phyloP scores from a whole-genome alignment of 2,113 vertebrate genomes.

The Clarias magur region DNA sequence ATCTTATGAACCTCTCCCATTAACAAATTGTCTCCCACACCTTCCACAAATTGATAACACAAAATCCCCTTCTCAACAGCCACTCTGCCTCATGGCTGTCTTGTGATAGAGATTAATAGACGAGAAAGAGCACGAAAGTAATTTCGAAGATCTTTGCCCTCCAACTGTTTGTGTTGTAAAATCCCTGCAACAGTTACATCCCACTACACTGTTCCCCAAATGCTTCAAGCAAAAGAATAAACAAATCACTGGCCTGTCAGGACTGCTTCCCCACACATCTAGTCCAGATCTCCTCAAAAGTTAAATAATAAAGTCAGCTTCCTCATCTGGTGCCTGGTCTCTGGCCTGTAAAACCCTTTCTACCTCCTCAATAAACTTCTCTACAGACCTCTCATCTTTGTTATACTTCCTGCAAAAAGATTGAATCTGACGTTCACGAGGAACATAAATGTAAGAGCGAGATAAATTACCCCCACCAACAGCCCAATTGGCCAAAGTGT shows the following conservation, averaged over 20 bases:
- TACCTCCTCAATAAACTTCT: constrained; percentile 40
- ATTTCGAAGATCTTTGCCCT: constrained; percentile 24
- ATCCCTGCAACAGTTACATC: background rate
- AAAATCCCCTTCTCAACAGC: background rate
- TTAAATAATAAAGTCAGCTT: constrained; percentile 37
- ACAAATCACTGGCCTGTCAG: constrained; percentile 9
- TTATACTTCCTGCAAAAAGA: constrained; percentile 30
- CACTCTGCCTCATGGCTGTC: background rate
- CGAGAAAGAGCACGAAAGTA: constrained; percentile 35
- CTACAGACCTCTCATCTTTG: constrained; percentile 34
- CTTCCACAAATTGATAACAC: constrained; percentile 35
- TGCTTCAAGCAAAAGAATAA: constrained; percentile 15
- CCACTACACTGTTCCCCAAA: constrained; percentile 28
- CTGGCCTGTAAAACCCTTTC: constrained; percentile 22
- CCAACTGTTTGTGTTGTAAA: constrained; percentile 20
- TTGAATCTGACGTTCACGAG: constrained; percentile 28
- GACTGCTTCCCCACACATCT: constrained; percentile 25
- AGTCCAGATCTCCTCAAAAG: background rate
- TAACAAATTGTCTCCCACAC: background rate
- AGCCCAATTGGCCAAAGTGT: background rate
- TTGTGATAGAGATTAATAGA: background rate
- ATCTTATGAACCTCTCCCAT: background rate
- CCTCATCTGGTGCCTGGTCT: constrained; percentile 24
- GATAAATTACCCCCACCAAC: background rate
- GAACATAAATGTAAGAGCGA: constrained; percentile 41